Percentiles rank a stretch among this genome's conserved stretches.
Evolutionary conservation across 2,888 invertebrate genomes (phyloP).

Genomic region (Lycia hirtaria): DNA sequence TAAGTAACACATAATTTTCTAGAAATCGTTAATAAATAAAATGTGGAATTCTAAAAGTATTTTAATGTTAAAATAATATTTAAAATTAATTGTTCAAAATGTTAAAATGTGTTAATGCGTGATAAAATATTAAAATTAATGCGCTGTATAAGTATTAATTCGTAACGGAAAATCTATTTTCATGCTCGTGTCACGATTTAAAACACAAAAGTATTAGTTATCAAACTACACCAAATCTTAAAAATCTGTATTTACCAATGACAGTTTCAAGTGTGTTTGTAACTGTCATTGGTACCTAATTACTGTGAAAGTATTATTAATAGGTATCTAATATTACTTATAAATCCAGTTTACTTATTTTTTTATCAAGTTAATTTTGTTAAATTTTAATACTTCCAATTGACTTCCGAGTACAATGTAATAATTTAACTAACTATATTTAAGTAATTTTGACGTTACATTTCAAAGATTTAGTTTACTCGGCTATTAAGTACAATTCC

Average conservation of each 20-base stretch:
- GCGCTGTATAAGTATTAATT: slow-evolving; percentile 55
- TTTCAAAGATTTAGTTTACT: too few relatives aligned
- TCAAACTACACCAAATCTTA: neutral
- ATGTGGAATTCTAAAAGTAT: slow-evolving; percentile 72
- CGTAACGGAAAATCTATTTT: slow-evolving; percentile 51
- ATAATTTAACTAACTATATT: too few relatives aligned
- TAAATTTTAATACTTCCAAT: too few relatives aligned
- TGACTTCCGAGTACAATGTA: too few relatives aligned
- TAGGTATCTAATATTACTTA: too few relatives aligned
- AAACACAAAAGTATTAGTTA: neutral
- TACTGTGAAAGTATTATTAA: neutral
- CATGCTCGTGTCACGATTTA: slow-evolving; percentile 18
- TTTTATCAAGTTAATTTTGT: neutral
- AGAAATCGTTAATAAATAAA: slow-evolving; percentile 56
- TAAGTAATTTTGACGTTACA: too few relatives aligned
- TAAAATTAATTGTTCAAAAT: slow-evolving; percentile 72
- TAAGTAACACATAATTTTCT: slow-evolving; percentile 53
- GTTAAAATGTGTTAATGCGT: slow-evolving; percentile 76
- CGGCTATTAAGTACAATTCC: too few relatives aligned
- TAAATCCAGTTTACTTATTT: too few relatives aligned
- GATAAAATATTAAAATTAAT: slow-evolving; percentile 71
- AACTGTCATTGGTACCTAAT: too few relatives aligned
- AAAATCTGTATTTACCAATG: too few relatives aligned
- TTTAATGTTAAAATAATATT: slow-evolving; percentile 67
- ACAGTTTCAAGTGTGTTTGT: too few relatives aligned